phyloP scores from a whole-genome alignment of 2,113 vertebrate species.

The Epinephelus cyanopodus region DNA sequence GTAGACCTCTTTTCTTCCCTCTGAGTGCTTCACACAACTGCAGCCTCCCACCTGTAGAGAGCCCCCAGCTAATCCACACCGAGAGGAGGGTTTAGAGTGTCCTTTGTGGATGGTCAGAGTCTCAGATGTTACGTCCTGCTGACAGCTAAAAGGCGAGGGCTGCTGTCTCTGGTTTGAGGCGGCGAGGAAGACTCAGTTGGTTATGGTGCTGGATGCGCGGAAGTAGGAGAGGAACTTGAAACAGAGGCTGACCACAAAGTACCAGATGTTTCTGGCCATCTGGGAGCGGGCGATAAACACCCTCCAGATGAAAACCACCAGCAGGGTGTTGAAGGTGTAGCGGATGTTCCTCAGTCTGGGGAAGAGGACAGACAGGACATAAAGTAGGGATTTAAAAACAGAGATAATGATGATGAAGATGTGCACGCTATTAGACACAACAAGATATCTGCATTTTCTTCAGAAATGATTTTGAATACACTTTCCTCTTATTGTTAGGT shows the following conservation, averaged over 20 bases:
- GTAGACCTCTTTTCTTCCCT: constrained; percentile 42
- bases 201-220: constrained; percentile 92
- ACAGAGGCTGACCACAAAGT: constrained; percentile 96
- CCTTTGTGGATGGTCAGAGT: constrained; percentile 34
- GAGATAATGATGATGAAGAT: background rate
- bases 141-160: constrained; percentile 28
- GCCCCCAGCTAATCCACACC: constrained; percentile 49
- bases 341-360: constrained; percentile 93
- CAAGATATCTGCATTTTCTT: background rate
- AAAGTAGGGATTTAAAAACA: background rate
- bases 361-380: background rate
- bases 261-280: constrained; percentile 96
- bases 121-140: constrained; percentile 41
- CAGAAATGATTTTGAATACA: background rate
- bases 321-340: constrained; percentile 91
- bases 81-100: constrained; percentile 12
- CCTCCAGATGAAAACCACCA: constrained; percentile 94
- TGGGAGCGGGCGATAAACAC: constrained; percentile 95
- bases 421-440: background rate
- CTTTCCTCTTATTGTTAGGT: background rate
- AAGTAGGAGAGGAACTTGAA: constrained; percentile 98
- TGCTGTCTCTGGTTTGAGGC: constrained; percentile 33
- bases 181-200: constrained; percentile 82
- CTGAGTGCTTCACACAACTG: constrained; percentile 43
- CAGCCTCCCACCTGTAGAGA: constrained; percentile 32